phyloP scores from a whole-genome alignment of 2,113 vertebrate species.

The Acanthisitta chloris region DNA sequence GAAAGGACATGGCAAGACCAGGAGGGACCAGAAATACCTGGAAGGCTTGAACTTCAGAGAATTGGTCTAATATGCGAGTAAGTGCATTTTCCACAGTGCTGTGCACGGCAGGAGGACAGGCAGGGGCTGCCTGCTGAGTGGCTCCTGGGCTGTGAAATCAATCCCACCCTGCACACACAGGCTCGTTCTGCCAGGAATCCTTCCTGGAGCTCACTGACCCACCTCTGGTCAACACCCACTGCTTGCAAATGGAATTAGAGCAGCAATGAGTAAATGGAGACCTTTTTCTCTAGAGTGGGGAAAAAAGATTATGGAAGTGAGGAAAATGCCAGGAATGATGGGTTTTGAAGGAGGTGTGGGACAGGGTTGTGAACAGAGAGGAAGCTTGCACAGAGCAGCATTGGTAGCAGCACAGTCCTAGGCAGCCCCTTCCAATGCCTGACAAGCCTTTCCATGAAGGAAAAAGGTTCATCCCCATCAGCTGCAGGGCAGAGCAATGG shows the following conservation, averaged over 20 bases:
- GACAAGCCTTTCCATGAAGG: neutral
- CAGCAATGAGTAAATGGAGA: neutral
- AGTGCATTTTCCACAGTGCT: neutral
- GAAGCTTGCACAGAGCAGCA: rapidly evolving
- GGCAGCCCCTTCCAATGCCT: neutral
- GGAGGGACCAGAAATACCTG: neutral
- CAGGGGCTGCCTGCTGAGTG: neutral
- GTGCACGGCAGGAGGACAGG: rapidly evolving
- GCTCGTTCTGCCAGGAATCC: rapidly evolving
- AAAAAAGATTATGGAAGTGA: neutral
- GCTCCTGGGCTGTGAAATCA: neutral
- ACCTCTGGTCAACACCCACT: neutral
- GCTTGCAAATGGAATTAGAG: neutral
- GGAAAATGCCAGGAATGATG: neutral
- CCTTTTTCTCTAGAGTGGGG: neutral
- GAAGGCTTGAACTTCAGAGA: neutral
- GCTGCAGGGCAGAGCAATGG: neutral
- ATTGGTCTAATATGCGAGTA: rapidly evolving
- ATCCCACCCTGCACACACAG: neutral
- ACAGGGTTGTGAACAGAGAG: neutral
- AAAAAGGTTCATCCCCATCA: neutral
- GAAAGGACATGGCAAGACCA: neutral
- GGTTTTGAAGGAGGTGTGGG: neutral
- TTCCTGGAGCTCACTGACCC: neutral
- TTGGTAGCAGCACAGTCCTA: neutral